These are phyloP conservation scores for Masnerella sp. DNA, from an alignment of 2,888 invertebrate genomes.

Conservation along the genomic window DNA sequence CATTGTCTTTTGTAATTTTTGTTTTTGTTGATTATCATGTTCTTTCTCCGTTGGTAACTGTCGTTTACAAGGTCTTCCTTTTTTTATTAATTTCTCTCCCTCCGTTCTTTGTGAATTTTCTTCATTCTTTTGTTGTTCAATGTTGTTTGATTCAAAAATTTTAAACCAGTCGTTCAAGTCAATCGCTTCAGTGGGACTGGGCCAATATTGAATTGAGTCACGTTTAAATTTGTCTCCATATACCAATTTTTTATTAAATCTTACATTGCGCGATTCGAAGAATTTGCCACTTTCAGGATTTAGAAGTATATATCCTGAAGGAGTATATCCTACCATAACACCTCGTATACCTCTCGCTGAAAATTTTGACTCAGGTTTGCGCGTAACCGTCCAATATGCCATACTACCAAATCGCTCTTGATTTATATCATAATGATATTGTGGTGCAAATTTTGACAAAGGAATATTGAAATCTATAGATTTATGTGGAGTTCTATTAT, in stretches of 20 bases:
- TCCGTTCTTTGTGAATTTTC: slow-evolving; percentile 13
- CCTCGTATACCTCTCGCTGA: slow-evolving; percentile 12
- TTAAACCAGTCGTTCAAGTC: slow-evolving; percentile 31
- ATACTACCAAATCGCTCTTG: slow-evolving; percentile 13
- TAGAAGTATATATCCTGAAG: slow-evolving; percentile 6
- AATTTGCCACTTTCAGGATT: slow-evolving; percentile 33
- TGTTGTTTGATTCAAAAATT: not conserved
- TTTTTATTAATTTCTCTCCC: slow-evolving; percentile 12
- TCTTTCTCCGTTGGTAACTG: not conserved
- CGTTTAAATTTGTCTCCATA: slow-evolving; percentile 19
- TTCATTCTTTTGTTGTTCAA: not conserved
- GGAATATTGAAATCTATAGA: not conserved
- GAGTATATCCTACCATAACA: slow-evolving; percentile 35
- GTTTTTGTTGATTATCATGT: slow-evolving; percentile 1
- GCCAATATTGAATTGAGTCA: slow-evolving; percentile 24
- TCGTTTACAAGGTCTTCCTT: slow-evolving; percentile 26
- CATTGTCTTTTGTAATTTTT: not conserved
- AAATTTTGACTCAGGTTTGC: not conserved
- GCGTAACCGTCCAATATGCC: slow-evolving; percentile 2
- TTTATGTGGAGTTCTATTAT: slow-evolving; percentile 4
- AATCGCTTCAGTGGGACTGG: slow-evolving; percentile 23
- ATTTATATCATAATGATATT: not conserved
- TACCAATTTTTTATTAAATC: slow-evolving; percentile 17
- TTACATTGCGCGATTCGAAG: slow-evolving; percentile 58
- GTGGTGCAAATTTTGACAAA: slow-evolving; percentile 7